phyloP scores from a whole-genome alignment of 2,888 invertebrate species.

The Malthinus seriepunctatus region DNA sequence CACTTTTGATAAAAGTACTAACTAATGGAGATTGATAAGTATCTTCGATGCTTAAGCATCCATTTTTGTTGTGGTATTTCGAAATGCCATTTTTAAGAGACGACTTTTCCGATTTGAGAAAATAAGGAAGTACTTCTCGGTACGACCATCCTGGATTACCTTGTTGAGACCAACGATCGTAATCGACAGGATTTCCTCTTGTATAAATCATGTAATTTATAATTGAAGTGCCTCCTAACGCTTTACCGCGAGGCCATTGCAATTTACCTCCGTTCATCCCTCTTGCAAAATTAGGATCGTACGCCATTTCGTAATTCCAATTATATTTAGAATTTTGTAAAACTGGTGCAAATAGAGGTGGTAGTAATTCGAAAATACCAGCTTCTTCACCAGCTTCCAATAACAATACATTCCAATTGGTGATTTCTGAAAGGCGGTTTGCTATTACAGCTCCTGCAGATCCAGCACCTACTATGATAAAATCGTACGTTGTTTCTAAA shows the following conservation, averaged over 20 bases:
- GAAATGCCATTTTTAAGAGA: constrained; percentile 49
- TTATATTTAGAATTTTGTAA: constrained; percentile 58
- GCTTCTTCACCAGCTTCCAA: constrained; percentile 44
- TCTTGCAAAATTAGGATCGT: constrained; percentile 10
- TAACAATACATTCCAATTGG: constrained; percentile 45
- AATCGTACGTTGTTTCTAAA: constrained; percentile 48
- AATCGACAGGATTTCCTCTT: constrained; percentile 70
- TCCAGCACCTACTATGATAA: constrained; percentile 56
- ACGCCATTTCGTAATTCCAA: constrained; percentile 60
- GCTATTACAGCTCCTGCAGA: constrained; percentile 58
- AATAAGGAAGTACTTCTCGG: constrained; percentile 56
- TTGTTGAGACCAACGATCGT: constrained; percentile 65
- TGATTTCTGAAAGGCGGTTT: constrained; percentile 55
- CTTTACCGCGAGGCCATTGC: constrained; percentile 62
- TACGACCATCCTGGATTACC: constrained; percentile 76
- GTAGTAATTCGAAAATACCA: constrained; percentile 51
- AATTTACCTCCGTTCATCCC: constrained; percentile 40
- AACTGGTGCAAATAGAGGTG: constrained; percentile 55
- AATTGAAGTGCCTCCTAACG: constrained; percentile 63
- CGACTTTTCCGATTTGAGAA: constrained; percentile 61
- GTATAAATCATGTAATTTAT: constrained; percentile 75
- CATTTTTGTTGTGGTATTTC: constrained; percentile 63
- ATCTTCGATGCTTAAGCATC: constrained; percentile 65
- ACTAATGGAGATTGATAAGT: constrained; percentile 56
- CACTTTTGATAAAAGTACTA: constrained; percentile 48